A percentile compares a stretch with the other conserved stretches of the same genome.
phyloP scores from a whole-genome alignment of 2,113 vertebrate genomes.

The Paedocypris sp. region DNA sequence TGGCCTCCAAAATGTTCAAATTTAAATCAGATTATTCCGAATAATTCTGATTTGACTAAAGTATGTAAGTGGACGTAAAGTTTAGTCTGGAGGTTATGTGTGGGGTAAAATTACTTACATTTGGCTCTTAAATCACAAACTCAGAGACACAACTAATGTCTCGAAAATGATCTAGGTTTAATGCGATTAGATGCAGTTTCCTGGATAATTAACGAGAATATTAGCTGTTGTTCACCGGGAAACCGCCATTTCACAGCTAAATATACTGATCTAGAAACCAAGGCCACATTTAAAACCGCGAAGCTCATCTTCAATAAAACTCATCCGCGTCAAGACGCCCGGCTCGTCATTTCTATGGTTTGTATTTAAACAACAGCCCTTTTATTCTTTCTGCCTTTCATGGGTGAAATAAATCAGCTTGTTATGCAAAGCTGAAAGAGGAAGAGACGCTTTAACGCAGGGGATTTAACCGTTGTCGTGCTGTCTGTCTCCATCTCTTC shows the following conservation, averaged over 20 bases:
- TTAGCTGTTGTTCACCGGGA: conserved; percentile 41
- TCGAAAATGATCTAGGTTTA: no score
- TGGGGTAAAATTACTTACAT: no score
- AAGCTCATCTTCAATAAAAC: conserved; percentile 25
- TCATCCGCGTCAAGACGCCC: conserved; percentile 19
- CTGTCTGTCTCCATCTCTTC: no score
- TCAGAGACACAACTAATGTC: no score
- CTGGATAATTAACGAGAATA: conserved; percentile 46
- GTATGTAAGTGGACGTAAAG: no score
- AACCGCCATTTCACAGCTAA: conserved; percentile 33
- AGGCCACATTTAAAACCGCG: conserved; percentile 15
- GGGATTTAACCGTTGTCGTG: conserved; percentile 5
- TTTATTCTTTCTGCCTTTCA: conserved; percentile 25
- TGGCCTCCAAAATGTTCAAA: no score
- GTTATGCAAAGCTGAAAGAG: conserved; percentile 24
- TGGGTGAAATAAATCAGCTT: conserved; percentile 18
- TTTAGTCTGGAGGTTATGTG: no score
- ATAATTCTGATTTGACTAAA: no score
- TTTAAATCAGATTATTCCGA: no score
- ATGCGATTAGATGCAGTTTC: no score
- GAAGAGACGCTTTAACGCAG: background rate
- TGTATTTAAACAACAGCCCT: no score
- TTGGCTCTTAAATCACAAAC: no score
- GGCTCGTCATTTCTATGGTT: conserved; percentile 27
- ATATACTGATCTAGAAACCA: conserved; percentile 45